Evolutionary conservation across 2,888 invertebrate genomes (phyloP).

Genomic region (Cenopis cana): DNA sequence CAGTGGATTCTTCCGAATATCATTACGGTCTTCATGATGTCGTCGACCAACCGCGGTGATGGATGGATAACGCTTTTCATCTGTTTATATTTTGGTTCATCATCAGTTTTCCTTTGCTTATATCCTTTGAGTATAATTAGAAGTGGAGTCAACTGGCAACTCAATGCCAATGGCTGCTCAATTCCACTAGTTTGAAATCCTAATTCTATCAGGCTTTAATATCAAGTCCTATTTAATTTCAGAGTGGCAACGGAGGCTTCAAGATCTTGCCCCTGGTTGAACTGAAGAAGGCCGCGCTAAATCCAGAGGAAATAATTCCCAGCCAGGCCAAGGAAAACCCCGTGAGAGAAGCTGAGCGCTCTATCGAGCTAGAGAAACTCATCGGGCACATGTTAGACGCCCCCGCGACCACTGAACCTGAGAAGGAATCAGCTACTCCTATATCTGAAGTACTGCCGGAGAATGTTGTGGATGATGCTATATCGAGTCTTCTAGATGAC

Average conservation of each 20-base stretch:
- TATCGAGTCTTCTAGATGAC: conserved; percentile 13
- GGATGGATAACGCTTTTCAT: too few relatives aligned
- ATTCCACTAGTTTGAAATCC: background rate
- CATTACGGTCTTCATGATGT: too few relatives aligned
- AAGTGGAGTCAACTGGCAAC: too few relatives aligned
- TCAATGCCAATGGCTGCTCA: too few relatives aligned
- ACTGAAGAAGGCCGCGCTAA: conserved; percentile 63
- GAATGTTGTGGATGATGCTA: background rate
- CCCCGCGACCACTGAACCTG: conserved; percentile 32
- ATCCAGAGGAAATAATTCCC: conserved; percentile 55
- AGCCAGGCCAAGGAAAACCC: conserved; percentile 60
- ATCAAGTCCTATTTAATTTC: conserved; percentile 52
- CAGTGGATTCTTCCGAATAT: too few relatives aligned
- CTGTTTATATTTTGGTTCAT: background rate
- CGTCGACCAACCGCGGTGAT: too few relatives aligned
- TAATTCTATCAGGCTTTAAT: conserved; percentile 1
- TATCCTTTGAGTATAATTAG: too few relatives aligned
- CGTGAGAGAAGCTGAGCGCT: conserved; percentile 72
- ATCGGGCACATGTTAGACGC: conserved; percentile 62
- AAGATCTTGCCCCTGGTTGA: conserved; percentile 72
- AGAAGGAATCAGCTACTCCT: conserved; percentile 19
- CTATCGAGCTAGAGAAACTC: conserved; percentile 73
- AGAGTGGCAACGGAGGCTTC: conserved; percentile 66
- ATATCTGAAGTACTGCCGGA: conserved; percentile 18
- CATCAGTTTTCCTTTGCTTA: too few relatives aligned